Base-by-base conservation (phyloP, 2,797 vertebrate genomes). In the Urocyon cinereoargenteus region DNA sequence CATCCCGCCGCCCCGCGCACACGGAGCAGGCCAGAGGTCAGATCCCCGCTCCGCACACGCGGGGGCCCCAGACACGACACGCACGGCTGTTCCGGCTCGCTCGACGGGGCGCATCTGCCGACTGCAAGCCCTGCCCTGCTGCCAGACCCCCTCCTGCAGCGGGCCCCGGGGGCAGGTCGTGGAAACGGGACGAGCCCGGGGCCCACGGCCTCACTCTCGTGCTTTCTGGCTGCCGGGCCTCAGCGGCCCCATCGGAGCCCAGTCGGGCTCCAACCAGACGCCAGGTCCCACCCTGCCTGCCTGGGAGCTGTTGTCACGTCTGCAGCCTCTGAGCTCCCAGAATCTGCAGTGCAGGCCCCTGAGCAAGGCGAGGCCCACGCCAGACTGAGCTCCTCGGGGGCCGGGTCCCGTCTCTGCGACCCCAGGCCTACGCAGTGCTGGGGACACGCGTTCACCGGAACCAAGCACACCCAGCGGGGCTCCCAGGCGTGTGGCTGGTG, bases 41-140 rank as follows among this genome's bases (percentile, higher is more conserved):
- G 0, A 0, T 1, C 49, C 51, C 73, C 28, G 1, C 2, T 9
- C 5, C 6, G 78, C 49, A 26, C 22, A 72, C 0, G 10, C n/a
- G 0, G n/a, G 28, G 72, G 51, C 15, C 19, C 7, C 0, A 73
- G 83, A 61, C 11, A 0, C 0, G 83, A 61, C 11, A 0, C 0
- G 15, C 55, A n/a, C 0, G 28, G 70, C 18, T 72, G 45, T 49
- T 14, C 72, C 21, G 57, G 7, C 3, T 57, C 53, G 3, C 77
- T 55, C 21, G 1, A 12, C 1, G 34, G 62, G 15, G 0, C 5
- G 51, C 59, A 4, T 59, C 16, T 59, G 45, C 40, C 21, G 5
- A 21, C 18, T 6, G 26, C 8, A 1, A 95, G 77, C 24, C n/a
- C 55, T 21, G 14, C 49, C 28, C 2, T 3, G 3, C 5, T 6